phyloP scores from a whole-genome alignment of 2,888 invertebrate species.

The Brachyptera risi region DNA sequence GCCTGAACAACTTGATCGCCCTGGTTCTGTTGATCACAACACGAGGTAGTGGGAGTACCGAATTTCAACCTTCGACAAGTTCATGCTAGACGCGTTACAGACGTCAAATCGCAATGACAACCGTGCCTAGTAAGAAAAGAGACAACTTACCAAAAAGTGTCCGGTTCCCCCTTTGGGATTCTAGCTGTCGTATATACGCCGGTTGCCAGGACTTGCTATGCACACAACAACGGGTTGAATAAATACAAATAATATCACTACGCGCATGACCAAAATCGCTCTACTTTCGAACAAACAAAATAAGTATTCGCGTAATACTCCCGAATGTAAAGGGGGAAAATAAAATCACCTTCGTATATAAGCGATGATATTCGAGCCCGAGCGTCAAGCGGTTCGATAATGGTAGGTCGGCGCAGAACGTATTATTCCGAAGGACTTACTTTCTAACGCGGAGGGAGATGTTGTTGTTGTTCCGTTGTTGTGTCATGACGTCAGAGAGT shows the following conservation, averaged over 20 bases:
- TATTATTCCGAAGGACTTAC: constrained; percentile 9
- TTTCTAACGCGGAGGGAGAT: constrained; percentile 18
- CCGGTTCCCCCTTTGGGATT: background rate
- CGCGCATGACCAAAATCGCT: background rate
- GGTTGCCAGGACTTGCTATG: constrained; percentile 8
- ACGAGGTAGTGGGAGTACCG: too few relatives aligned
- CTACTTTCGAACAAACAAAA: constrained; percentile 17
- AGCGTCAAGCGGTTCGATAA: constrained; percentile 14
- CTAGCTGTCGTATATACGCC: background rate
- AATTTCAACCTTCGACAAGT: too few relatives aligned
- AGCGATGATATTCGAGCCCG: background rate
- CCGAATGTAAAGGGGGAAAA: constrained; percentile 17
- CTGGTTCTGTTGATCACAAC: too few relatives aligned
- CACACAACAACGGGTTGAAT: constrained; percentile 6
- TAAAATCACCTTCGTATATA: constrained; percentile 11
- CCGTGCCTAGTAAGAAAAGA: background rate
- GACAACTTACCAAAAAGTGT: background rate
- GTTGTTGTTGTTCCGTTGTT: constrained; percentile 18
- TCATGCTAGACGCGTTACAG: too few relatives aligned
- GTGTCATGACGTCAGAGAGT: background rate
- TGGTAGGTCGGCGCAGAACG: constrained; percentile 9
- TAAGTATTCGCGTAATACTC: constrained; percentile 18
- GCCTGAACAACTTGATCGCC: too few relatives aligned
- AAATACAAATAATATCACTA: constrained; percentile 16
- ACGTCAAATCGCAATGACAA: constrained; percentile 12